Evolutionary conservation across 2,113 vertebrate species (phyloP), one percentile per base, ranked within the genome.

Genomic region (Ramphastos sulfuratus): DNA sequence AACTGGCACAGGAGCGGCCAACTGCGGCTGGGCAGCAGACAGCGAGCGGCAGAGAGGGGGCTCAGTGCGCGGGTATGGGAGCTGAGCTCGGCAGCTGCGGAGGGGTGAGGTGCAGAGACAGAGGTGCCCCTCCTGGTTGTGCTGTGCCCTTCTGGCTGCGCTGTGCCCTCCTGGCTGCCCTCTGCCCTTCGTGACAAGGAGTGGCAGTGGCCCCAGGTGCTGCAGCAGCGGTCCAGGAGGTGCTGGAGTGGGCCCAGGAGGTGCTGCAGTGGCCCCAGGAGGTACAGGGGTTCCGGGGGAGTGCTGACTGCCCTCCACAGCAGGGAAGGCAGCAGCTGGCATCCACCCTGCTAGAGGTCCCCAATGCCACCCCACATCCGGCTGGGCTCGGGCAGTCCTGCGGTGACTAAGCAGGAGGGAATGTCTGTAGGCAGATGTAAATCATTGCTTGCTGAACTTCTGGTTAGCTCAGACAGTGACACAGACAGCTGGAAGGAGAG

Each of bases 291-390:
- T 71, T 42, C 61, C 21, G 61, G 16, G 20, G 42, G 39, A 31
- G 44, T 73, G 39, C 30, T 33, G 72, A 60, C 64, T 66, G 67
- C 55, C 19, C 92, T 86, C 92, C 61, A 5, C 52, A 83, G 76
- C 3, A 71, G 48, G 61, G 85, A 48, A 77, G 92, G 90, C 85
- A 88, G 80, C 0, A 0, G 55, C 75, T 81, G 85, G 55, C 31
- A 7, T 93, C 74, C 1, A 0, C 69, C 33, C 48, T 71, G 70
- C 33, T 35, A 56, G 71, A 75, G 92, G 69, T 77, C 46, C 60
- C 9, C 2, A 48, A 0, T 69, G 55, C 60, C 28, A 31, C 23
- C 11, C 4, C 0, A 0, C 1, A 6, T 42, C 30, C 1, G 2
- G 19, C n/a, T 44, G 30, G 44, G 24, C n/a, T 56, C 25, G 64